Percentiles rank a stretch among this genome's conserved stretches.
phyloP scores from a whole-genome alignment of 2,797 vertebrate species.

The Rhinatrema bivittatum region DNA sequence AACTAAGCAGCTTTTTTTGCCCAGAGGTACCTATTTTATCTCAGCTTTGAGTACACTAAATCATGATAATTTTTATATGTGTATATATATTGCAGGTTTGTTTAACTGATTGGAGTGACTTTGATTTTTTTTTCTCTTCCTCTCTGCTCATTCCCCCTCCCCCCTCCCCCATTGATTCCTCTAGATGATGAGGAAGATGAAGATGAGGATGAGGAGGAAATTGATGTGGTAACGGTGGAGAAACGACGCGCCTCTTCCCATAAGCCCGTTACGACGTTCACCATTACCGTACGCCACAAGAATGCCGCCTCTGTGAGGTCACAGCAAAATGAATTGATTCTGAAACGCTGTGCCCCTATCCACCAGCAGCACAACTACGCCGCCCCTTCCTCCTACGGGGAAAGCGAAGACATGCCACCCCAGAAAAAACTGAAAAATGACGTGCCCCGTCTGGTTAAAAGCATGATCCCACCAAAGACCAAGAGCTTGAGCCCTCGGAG shows the following conservation, averaged over 20 bases:
- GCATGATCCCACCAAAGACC: conserved; percentile 42
- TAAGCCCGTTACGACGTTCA: conserved; percentile 68
- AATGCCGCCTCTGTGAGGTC: conserved; percentile 48
- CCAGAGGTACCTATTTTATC: not conserved
- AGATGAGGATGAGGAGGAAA: conserved; percentile 87
- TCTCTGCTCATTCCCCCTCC: too few relatives aligned
- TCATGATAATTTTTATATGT: not conserved
- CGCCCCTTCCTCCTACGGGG: conserved; percentile 84
- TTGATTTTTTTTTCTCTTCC: conserved; percentile 6
- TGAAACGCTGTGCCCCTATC: conserved; percentile 81
- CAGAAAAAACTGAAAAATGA: conserved; percentile 80
- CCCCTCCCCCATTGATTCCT: accelerated
- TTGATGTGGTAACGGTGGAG: conserved; percentile 93
- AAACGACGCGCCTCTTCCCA: conserved; percentile 74
- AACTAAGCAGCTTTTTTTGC: too few relatives aligned
- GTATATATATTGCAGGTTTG: not conserved
- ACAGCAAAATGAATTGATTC: conserved; percentile 71
- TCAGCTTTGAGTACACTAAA: too few relatives aligned
- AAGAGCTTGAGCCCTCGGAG: conserved; percentile 69
- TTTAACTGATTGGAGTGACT: conserved; percentile 1
- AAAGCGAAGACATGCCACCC: conserved; percentile 70
- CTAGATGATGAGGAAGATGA: conserved; percentile 73
- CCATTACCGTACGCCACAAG: conserved; percentile 72
- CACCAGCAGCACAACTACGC: conserved; percentile 98
- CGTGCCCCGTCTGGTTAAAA: conserved; percentile 56